Base-by-base conservation (phyloP, 2,888 invertebrate genomes). In the Luffia ferchaultella region DNA sequence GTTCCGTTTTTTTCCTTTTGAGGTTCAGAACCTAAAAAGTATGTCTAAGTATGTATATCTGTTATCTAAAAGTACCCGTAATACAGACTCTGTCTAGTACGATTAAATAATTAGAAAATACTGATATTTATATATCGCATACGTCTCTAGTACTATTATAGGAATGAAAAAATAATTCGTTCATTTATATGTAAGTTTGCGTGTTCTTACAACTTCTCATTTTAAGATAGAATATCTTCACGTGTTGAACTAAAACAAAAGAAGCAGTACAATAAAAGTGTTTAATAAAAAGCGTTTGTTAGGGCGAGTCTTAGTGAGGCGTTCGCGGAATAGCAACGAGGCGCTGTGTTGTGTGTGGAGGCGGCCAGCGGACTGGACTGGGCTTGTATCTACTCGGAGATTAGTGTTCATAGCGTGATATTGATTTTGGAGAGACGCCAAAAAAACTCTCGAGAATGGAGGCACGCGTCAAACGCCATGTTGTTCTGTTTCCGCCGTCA, bases 341-440 rank as follows among this genome's bases (percentile, higher is more conserved):
- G 30, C 30, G 30, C 30, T 7, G 30, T 12, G 30, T 12, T 12
- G 30, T 12, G 30, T 12, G 30, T 12, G 30, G 30, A 30, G 30
- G 30, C 30, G 30, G 30, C 3, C 30, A 12, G 12, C 30, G 30
- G 47, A 47, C 30, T 17, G 40, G 30, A 40, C 47, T 16, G 47
- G 20, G 30, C 47, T n/a, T 30, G 20, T 16, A 18, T 16, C 20
- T 30, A 42, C 43, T 5, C 65, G 62, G 64, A 75, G 77, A 79
- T 82, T 82, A 82, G 79, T 76, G 76, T 69, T 76, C 76, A 76
- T 75, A 69, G 73, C 63, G 75, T 75, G 77, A 77, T 82, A 82
- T 83, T 76, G 80, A 82, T 83, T 83, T 73, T 82, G 83, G 82
- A 79, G 73, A 74, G 69, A 70, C 68, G 82, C 83, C 82, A 83